Conservation (phyloP, 2,888 invertebrate species). For the Formica aserva region DNA sequence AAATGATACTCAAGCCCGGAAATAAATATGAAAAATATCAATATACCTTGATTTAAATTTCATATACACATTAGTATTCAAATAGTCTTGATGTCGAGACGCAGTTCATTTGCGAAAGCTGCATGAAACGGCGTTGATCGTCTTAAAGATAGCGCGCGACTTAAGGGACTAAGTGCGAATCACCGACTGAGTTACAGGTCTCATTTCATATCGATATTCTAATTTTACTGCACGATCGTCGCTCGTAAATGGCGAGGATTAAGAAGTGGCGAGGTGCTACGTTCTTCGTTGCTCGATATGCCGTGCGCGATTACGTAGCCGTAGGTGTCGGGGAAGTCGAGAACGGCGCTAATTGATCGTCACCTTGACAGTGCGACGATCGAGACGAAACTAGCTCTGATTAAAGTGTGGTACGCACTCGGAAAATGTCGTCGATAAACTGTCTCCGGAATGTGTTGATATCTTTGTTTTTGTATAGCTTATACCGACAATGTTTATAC, state of each 20-base stretch:
- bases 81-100: not conserved
- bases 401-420: constrained; percentile 14
- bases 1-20: not conserved
- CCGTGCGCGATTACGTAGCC: constrained; percentile 59
- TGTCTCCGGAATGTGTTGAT: not conserved
- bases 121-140: constrained; percentile 63
- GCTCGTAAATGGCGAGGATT: constrained; percentile 61
- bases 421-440: constrained; percentile 17
- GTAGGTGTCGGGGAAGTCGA: constrained; percentile 54
- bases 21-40: not conserved
- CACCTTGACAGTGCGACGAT: constrained; percentile 52
- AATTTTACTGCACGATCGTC: constrained; percentile 61
- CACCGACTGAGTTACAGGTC: constrained; percentile 63
- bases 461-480: not conserved
- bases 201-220: constrained; percentile 60
- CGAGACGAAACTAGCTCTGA: constrained; percentile 45
- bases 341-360: constrained; percentile 29
- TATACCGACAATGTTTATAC: not conserved
- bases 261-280: constrained; percentile 38
- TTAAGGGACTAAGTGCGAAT: constrained; percentile 42
- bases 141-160: constrained; percentile 59
- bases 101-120: constrained; percentile 61
- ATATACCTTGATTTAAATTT: not conserved
- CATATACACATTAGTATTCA: constrained; percentile 25
- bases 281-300: not conserved